phyloP scores from a whole-genome alignment of 2,113 vertebrate genomes.

The Geothlypis trichas region DNA sequence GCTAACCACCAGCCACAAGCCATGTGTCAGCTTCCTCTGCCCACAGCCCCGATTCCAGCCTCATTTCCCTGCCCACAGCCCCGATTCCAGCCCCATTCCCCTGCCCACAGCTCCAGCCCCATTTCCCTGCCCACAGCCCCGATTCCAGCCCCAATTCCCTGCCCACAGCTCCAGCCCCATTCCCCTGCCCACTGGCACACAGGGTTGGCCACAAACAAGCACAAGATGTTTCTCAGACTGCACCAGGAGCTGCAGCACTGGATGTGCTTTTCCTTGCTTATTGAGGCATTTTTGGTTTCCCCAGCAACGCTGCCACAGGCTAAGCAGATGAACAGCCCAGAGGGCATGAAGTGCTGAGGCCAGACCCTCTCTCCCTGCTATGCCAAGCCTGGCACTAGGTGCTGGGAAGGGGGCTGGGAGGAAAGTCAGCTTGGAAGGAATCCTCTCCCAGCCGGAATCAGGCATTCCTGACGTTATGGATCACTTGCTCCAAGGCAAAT shows the following conservation, averaged over 20 bases:
- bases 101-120: neutral
- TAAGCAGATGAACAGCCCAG: neutral
- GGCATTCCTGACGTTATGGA: neutral
- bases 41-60: neutral
- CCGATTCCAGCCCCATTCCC: neutral
- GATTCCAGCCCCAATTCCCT: neutral
- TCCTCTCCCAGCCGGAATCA: neutral
- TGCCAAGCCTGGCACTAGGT: neutral
- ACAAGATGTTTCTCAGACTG: neutral
- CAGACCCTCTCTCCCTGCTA: neutral
- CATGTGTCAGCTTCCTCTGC: neutral
- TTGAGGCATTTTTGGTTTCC: neutral
- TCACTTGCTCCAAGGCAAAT: slow-evolving; percentile 29
- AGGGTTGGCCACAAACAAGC: neutral
- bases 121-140: neutral
- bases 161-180: neutral
- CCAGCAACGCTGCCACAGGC: neutral
- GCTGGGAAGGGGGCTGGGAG: neutral
- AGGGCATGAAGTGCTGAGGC: neutral
- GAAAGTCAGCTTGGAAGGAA: neutral
- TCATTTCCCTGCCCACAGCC: neutral
- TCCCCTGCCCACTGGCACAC: neutral
- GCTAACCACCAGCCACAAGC: neutral
- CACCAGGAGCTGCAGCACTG: neutral
- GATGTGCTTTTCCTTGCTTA: neutral